phyloP scores from a whole-genome alignment of 1,140 invertebrate genomes.

The Neotoxoptera formosana region DNA sequence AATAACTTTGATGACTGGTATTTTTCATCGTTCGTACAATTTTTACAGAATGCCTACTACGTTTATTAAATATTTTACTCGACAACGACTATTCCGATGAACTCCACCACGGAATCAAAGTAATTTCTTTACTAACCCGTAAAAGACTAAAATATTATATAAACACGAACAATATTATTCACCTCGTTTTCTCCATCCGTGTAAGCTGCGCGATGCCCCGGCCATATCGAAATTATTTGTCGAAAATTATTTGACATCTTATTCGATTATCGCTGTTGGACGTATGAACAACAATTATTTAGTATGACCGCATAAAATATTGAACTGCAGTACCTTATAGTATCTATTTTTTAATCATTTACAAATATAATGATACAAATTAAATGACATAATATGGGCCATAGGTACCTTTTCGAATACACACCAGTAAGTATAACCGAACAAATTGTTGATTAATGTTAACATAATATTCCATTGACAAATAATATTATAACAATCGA shows the following conservation, averaged over 20 bases:
- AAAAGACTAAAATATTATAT: neutral
- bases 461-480: too few species aligned
- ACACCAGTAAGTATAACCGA: too few species aligned
- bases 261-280: neutral
- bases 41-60: neutral
- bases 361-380: neutral
- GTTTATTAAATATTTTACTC: conserved; percentile 31
- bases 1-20: conserved; percentile 43
- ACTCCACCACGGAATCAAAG: neutral
- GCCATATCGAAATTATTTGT: neutral
- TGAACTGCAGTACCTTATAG: too few species aligned
- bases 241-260: neutral
- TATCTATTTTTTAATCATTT: neutral
- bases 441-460: too few species aligned
- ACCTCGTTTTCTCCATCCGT: neutral
- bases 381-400: too few species aligned
- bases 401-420: too few species aligned
- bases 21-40: conserved; percentile 44
- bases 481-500: too few species aligned
- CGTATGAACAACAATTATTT: too few species aligned
- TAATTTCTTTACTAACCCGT: neutral
- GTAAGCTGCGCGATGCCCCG: neutral
- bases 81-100: neutral
- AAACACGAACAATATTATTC: neutral
- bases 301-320: too few species aligned